phyloP scores from a whole-genome alignment of 2,113 vertebrate species.

The Addax nasomaculatus region DNA sequence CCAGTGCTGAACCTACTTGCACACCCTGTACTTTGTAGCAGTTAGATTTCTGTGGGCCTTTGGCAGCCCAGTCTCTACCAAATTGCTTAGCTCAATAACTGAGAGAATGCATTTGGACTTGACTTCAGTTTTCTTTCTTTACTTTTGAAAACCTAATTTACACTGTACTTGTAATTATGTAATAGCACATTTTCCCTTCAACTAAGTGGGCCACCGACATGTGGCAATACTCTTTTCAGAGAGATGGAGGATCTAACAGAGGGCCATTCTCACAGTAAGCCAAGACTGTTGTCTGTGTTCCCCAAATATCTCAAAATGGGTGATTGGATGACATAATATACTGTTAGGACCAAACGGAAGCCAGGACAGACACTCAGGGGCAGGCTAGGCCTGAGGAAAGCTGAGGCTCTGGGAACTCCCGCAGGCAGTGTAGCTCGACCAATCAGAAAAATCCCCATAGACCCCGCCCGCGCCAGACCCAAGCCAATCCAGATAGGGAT shows the following conservation, averaged over 20 bases:
- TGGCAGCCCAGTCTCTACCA: neutral
- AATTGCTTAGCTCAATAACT: neutral
- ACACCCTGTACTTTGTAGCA: rapidly evolving
- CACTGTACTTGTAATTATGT: neutral
- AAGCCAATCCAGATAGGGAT: too few species aligned
- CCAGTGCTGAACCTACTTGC: neutral
- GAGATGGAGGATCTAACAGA: neutral
- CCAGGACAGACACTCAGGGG: too few species aligned
- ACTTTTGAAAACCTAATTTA: neutral
- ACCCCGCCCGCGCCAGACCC: too few species aligned
- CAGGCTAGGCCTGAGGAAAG: too few species aligned
- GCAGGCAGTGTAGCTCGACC: too few species aligned
- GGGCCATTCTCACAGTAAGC: neutral
- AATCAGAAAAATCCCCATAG: too few species aligned
- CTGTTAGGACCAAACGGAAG: too few species aligned
- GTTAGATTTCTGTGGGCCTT: neutral
- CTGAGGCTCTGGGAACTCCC: too few species aligned
- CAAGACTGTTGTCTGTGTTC: neutral
- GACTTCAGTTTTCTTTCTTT: neutral
- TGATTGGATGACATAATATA: neutral
- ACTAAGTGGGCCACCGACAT: neutral
- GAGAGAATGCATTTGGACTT: neutral
- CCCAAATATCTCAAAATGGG: neutral
- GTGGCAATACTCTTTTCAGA: neutral
- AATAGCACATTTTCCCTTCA: neutral